These are phyloP conservation scores for Ophion ellenae DNA, from an alignment of 2,888 invertebrate species.

Conservation along the genomic window DNA sequence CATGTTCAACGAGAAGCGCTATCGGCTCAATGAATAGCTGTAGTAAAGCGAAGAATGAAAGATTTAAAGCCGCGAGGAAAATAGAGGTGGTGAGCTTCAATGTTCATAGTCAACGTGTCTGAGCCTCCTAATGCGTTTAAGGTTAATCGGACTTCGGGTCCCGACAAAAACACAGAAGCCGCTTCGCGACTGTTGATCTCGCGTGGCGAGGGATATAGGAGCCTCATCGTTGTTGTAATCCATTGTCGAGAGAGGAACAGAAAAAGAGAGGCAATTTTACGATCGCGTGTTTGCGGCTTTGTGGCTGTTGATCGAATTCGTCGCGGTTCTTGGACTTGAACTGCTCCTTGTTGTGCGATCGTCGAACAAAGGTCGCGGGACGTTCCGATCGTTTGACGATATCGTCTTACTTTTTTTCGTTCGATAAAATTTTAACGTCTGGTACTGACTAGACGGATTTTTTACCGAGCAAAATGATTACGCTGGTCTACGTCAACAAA, in stretches of 20 bases:
- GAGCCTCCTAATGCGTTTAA: conserved; percentile 66
- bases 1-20: neutral
- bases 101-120: conserved; percentile 40
- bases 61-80: neutral
- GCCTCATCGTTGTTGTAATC: neutral
- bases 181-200: conserved; percentile 6
- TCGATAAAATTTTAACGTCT: neutral
- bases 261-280: neutral
- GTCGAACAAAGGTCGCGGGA: conserved; percentile 1
- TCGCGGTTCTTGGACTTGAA: conserved; percentile 60
- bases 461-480: neutral
- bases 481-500: neutral
- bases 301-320: conserved; percentile 33
- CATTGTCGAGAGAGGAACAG: neutral
- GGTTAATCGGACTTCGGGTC: conserved; percentile 51
- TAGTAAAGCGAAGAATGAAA: conserved; percentile 1
- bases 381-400: neutral
- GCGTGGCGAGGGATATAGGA: neutral
- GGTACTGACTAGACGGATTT: neutral
- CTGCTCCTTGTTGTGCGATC: conserved; percentile 18
- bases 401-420: neutral
- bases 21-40: neutral
- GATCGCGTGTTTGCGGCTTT: conserved; percentile 19
- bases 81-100: conserved; percentile 23
- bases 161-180: conserved; percentile 54